Evolutionary conservation across 1,140 invertebrate genomes (phyloP), one percentile per base, ranked within the genome.

Genomic region (Elymnias hypermnestra): DNA sequence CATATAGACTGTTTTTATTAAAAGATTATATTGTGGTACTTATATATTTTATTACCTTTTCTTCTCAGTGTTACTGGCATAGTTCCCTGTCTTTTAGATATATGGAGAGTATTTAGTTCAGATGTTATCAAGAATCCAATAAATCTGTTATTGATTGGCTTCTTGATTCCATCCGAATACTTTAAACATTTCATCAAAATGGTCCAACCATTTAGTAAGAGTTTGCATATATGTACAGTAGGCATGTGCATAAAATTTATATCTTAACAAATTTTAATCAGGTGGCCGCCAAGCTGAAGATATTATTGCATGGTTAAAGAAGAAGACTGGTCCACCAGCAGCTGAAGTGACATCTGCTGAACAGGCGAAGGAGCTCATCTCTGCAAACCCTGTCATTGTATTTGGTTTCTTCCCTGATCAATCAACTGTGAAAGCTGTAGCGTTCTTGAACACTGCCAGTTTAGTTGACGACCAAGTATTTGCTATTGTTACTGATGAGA

Each of bases 391-490:
- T 51, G 92, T 93, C 41, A 91, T 97, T 72, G 87, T 99, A 67
- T 87, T 99, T 79, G 98, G 97, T 81, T 99, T 97, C 91, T 99
- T 99, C 90, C 94, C 95, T 86, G 94, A 98, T 78, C 83, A 88
- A 35, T 89, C 91, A 23, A 91, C 91, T 35, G 92, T 91, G 14
- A 91, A 87, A 37, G 97, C 96, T 18, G 97, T 97, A 84, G 87
- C 90, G 33, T 99, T 95, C 89, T 82, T 95, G 43, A 88, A 91
- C 53, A 92, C 92, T 57, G 98, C 96, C 42, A 89, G 89, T 55
- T 76, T 86, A 6, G 87, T 95, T 63, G 97, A 99, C 76, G 97
- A 98, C 78, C 89, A 94, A 83, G 89, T 91, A 22, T 99, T 99
- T 81, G 98, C 89, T 73, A 92, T 99, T 65, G 92, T 93, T 31